Percentiles rank a stretch among this genome's conserved stretches.
Conservation (phyloP, 1,140 invertebrate genomes). For the roundworm (Caenorhabditis elegans) region DNA sequence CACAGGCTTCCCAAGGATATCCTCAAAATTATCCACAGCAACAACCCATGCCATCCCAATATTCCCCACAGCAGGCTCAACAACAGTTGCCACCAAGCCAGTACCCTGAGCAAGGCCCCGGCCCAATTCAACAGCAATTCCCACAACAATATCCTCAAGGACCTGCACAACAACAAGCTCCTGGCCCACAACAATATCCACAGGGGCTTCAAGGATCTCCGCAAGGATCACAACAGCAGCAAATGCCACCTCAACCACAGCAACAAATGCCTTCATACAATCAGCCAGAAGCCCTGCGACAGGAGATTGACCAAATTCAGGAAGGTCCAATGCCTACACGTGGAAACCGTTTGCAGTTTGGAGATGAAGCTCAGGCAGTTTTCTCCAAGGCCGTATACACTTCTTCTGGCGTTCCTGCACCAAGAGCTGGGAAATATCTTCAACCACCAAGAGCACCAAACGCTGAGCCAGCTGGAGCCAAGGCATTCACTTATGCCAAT, state of each 20-base stretch:
- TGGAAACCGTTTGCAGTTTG: background rate
- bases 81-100: background rate
- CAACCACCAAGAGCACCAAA: background rate
- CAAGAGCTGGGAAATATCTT: background rate
- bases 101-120: background rate
- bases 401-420: background rate
- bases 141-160: background rate
- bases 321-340: background rate
- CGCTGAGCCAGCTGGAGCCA: conserved; percentile 18
- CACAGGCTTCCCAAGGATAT: background rate
- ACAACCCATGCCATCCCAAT: background rate
- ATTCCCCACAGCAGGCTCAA: background rate
- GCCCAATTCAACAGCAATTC: background rate
- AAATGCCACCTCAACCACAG: background rate
- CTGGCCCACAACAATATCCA: background rate
- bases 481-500: conserved; percentile 42
- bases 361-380: background rate
- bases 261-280: background rate
- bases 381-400: background rate
- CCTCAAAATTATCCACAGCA: background rate
- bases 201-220: background rate
- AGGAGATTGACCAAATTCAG: conserved; percentile 13
- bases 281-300: background rate
- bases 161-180: background rate
- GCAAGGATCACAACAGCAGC: background rate